phyloP scores from a whole-genome alignment of 2,888 invertebrate genomes.

The Lysandra coridon region DNA sequence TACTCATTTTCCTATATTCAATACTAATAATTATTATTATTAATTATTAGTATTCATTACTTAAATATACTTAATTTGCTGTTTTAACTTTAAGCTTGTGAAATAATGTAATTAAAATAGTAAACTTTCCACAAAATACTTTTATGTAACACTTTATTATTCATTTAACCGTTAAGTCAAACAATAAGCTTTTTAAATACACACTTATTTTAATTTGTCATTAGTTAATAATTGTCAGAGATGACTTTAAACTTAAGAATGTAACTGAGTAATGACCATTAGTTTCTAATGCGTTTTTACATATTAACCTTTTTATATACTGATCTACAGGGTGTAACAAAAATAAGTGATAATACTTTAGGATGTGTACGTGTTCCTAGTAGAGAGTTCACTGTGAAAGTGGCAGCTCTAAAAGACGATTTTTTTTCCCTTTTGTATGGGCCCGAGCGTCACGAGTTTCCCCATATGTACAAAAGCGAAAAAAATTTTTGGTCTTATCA shows the following conservation, averaged over 20 bases:
- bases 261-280: background rate
- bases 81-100: background rate
- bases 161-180: background rate
- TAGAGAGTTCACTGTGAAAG: too few species aligned
- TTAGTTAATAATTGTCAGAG: background rate
- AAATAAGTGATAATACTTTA: too few species aligned
- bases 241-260: background rate
- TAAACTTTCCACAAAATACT: background rate
- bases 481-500: background rate
- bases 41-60: too few species aligned
- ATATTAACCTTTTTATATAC: background rate
- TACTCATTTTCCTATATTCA: too few species aligned
- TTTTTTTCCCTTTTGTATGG: too few species aligned
- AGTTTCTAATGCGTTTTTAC: background rate
- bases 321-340: too few species aligned
- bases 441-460: too few species aligned
- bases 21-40: too few species aligned
- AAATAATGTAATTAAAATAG: background rate
- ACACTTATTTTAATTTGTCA: background rate
- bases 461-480: too few species aligned
- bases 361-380: too few species aligned
- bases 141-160: background rate
- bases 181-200: background rate
- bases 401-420: too few species aligned
- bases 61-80: too few species aligned